These are phyloP conservation scores for Dynastes tityus DNA, from an alignment of 2,888 invertebrate species.

Conservation along the genomic window DNA sequence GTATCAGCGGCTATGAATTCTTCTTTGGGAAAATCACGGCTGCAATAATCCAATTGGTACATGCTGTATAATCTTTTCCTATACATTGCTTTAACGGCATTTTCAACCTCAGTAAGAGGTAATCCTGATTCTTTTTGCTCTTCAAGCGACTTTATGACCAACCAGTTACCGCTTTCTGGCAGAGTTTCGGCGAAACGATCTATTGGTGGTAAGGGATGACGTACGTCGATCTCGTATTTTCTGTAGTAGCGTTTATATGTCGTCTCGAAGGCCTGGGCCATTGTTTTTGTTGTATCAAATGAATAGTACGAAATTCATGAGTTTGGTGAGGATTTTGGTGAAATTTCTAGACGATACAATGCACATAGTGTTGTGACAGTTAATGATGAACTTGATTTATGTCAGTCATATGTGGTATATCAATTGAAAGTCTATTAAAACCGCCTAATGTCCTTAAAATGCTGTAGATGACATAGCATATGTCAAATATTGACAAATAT, in stretches of 20 bases:
- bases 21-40: constrained; percentile 28
- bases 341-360: background rate
- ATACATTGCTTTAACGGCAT: constrained; percentile 29
- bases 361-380: background rate
- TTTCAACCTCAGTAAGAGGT: constrained; percentile 32
- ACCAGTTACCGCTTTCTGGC: constrained; percentile 43
- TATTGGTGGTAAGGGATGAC: constrained; percentile 13
- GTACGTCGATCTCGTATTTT: constrained; percentile 18
- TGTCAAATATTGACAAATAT: no score
- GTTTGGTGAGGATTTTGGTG: background rate
- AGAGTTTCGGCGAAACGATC: constrained; percentile 39
- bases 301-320: background rate
- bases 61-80: constrained; percentile 21
- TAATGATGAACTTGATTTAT: constrained; percentile 11
- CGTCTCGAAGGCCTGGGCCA: constrained; percentile 46
- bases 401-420: background rate
- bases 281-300: background rate
- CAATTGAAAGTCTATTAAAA: no score
- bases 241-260: constrained; percentile 43
- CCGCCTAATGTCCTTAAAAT: no score
- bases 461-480: no score
- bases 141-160: constrained; percentile 42
- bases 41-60: constrained; percentile 31
- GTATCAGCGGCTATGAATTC: constrained; percentile 1
- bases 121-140: constrained; percentile 41